Conservation (phyloP, 2,888 invertebrate species). For the Sylvicola fuscatus region DNA sequence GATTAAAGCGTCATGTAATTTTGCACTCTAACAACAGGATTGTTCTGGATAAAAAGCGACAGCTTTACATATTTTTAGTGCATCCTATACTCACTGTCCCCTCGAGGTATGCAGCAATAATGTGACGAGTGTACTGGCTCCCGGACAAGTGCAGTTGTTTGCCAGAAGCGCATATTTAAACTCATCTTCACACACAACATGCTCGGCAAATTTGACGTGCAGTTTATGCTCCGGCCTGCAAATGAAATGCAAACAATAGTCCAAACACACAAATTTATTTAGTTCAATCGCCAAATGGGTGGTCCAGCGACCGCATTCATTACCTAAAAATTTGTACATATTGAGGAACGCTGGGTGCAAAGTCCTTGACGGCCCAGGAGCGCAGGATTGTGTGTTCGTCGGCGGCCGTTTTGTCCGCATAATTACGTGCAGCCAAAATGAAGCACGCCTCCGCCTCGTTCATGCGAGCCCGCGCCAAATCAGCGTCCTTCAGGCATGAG, state of each 20-base stretch:
- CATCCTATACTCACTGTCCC: conserved; percentile 66
- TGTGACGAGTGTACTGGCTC: conserved; percentile 91
- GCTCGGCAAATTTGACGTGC: conserved; percentile 97
- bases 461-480: conserved; percentile 87
- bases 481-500: conserved; percentile 89
- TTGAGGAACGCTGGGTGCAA: conserved; percentile 88
- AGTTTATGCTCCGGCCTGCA: conserved; percentile 87
- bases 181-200: conserved; percentile 96
- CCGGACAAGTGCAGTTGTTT: conserved; percentile 96
- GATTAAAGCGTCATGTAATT: too few relatives aligned
- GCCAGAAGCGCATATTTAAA: conserved; percentile 95
- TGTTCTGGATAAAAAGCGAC: too few relatives aligned
- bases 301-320: not conserved
- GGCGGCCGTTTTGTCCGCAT: conserved; percentile 90
- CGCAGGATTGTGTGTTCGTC: conserved; percentile 59
- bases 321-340: conserved; percentile 85
- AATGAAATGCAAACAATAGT: not conserved
- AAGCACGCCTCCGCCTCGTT: conserved; percentile 96
- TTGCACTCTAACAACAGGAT: too few relatives aligned
- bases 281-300: too few relatives aligned
- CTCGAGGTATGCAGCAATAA: conserved; percentile 88
- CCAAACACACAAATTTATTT: not conserved
- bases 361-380: conserved; percentile 98
- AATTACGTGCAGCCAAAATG: conserved; percentile 86
- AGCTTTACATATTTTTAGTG: not conserved